These are phyloP conservation scores for Brachyopa scutellaris DNA, from an alignment of 2,888 invertebrate species.

Conservation along the genomic window DNA sequence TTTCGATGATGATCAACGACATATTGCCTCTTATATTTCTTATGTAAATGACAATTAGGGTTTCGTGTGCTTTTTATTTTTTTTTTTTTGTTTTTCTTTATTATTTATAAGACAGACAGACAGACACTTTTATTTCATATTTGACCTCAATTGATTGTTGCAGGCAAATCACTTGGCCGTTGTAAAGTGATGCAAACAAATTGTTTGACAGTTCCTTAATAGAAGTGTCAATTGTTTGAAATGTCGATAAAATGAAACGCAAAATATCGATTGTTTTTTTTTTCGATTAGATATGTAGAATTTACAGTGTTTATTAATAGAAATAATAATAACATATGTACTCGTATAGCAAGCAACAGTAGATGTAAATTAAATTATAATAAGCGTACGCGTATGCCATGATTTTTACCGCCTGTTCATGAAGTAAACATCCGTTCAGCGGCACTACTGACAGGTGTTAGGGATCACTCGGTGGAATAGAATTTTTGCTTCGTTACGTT, in stretches of 20 bases:
- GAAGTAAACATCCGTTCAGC: not conserved
- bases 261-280: not conserved
- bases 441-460: slow-evolving; percentile 16
- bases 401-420: not conserved
- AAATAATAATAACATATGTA: not conserved
- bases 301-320: not conserved
- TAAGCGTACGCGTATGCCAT: too few species aligned
- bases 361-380: too few species aligned
- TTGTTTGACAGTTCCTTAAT: slow-evolving; percentile 62
- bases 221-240: slow-evolving; percentile 61
- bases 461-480: slow-evolving; percentile 2
- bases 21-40: slow-evolving; percentile 19
- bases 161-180: slow-evolving; percentile 57
- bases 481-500: slow-evolving; percentile 27
- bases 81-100: not conserved
- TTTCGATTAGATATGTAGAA: not conserved
- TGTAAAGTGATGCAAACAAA: slow-evolving; percentile 59
- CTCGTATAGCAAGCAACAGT: too few species aligned
- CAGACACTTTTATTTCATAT: slow-evolving; percentile 48
- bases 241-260: slow-evolving; percentile 27
- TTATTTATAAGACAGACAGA: not conserved
- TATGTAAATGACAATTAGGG: slow-evolving; percentile 66
- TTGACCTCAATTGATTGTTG: slow-evolving; percentile 67
- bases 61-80: slow-evolving; percentile 10
- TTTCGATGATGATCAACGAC: slow-evolving; percentile 22